A percentile compares a stretch with the other conserved stretches of the same genome.
phyloP scores from a whole-genome alignment of 1,140 invertebrate species.

The Psix sp. region DNA sequence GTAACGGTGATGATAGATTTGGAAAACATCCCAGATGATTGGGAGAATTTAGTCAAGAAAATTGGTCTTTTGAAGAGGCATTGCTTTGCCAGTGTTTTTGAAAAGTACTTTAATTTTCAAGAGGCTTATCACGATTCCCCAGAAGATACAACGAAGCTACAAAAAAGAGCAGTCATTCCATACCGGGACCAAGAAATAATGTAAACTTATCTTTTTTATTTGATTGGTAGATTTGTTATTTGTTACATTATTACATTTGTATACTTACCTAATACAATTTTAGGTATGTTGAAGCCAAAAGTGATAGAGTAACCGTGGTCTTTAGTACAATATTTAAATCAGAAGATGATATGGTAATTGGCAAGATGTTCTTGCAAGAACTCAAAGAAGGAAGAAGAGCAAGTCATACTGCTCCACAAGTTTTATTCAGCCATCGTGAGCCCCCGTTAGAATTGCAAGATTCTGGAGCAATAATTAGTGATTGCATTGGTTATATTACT shows the following conservation, averaged over 20 bases:
- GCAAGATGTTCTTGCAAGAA: conserved; percentile 99
- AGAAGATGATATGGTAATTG: conserved; percentile 98
- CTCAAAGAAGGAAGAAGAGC: conserved; percentile 98
- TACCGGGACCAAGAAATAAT: conserved; percentile 99
- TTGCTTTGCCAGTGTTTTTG: conserved; percentile 99
- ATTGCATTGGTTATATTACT: conserved; percentile 99
- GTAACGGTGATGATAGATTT: conserved; percentile 95
- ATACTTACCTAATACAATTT: too few species aligned
- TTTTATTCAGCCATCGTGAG: conserved; percentile 95
- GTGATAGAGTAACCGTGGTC: conserved; percentile 98
- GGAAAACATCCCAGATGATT: conserved; percentile 93
- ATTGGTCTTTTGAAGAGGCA: conserved; percentile 97
- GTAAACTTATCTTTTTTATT: conserved; percentile 75
- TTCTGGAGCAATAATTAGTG: conserved; percentile 94
- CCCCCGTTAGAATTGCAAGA: conserved; percentile 96
- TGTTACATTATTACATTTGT: too few species aligned
- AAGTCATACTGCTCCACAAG: conserved; percentile 95
- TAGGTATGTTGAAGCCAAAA: conserved; percentile 98
- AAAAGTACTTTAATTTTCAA: conserved; percentile 99
- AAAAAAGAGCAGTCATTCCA: conserved; percentile 97
- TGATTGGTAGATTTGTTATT: not conserved
- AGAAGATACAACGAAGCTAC: conserved; percentile 91
- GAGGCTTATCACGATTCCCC: conserved; percentile 98
- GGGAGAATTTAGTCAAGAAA: conserved; percentile 92
- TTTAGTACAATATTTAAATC: conserved; percentile 99